These are phyloP conservation scores for Lycocorax pyrrhopterus DNA, from an alignment of 2,113 vertebrate genomes.

Conservation along the genomic window DNA sequence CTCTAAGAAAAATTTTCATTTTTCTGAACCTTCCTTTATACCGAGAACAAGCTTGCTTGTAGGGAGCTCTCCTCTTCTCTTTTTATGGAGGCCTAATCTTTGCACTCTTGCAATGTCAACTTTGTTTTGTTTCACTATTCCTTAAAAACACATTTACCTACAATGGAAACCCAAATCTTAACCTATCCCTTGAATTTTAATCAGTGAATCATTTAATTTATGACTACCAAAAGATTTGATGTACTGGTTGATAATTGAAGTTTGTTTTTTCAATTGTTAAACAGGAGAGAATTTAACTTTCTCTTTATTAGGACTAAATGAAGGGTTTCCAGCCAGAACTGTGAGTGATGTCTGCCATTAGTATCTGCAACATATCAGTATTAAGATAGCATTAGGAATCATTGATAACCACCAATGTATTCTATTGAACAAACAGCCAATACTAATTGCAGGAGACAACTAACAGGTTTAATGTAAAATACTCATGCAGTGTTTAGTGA, in stretches of 20 bases:
- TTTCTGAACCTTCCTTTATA: not conserved
- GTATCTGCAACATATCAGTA: not conserved
- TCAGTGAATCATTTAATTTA: not conserved
- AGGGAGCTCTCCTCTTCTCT: not conserved
- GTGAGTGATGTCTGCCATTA: not conserved
- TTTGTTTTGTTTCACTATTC: not conserved
- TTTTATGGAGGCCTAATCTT: not conserved
- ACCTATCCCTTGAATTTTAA: not conserved
- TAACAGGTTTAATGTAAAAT: not conserved
- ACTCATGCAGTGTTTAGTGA: not conserved
- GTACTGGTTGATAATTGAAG: not conserved
- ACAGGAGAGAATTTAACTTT: not conserved
- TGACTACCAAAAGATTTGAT: not conserved
- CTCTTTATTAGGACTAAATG: not conserved
- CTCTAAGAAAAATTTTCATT: not conserved
- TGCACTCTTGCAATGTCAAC: not conserved
- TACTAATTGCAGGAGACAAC: not conserved
- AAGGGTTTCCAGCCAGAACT: not conserved
- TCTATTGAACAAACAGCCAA: not conserved
- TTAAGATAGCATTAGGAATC: not conserved
- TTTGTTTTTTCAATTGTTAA: not conserved
- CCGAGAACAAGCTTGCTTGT: not conserved
- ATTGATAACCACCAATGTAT: not conserved
- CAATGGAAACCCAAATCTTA: not conserved
- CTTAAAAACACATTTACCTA: not conserved